Conservation (phyloP, 2,113 vertebrate species). For the Pungitius pungitius region DNA sequence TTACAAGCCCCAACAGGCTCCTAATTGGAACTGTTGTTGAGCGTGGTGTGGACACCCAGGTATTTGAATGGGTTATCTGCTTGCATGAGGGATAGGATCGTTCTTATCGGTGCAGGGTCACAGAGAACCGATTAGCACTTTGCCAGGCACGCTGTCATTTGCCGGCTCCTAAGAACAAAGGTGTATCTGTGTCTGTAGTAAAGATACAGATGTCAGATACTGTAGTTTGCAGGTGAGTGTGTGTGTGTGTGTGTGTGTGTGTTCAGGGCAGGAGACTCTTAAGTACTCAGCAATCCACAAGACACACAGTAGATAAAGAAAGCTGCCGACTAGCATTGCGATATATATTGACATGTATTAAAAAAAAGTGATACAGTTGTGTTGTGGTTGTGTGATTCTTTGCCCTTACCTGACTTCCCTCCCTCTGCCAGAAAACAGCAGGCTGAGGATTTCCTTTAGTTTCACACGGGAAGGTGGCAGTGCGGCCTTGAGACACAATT, state of each 20-base stretch:
- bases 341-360: slow-evolving; percentile 9
- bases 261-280: background rate
- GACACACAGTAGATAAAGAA: background rate
- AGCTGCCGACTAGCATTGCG: slow-evolving; percentile 8
- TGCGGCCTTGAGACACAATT: slow-evolving; percentile 95
- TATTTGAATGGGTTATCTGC: slow-evolving; percentile 74
- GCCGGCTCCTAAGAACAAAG: slow-evolving; percentile 64
- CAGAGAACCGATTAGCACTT: slow-evolving; percentile 68
- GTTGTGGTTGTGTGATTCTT: background rate
- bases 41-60: slow-evolving; percentile 63
- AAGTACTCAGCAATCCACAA: slow-evolving; percentile 15
- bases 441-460: slow-evolving; percentile 98
- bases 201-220: slow-evolving; percentile 65
- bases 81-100: slow-evolving; percentile 63
- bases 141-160: slow-evolving; percentile 49
- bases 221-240: slow-evolving; percentile 26
- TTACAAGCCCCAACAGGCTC: slow-evolving; percentile 70
- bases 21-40: slow-evolving; percentile 74
- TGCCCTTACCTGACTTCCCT: slow-evolving; percentile 92
- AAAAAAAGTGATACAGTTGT: too few species aligned
- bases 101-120: slow-evolving; percentile 74
- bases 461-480: slow-evolving; percentile 95
- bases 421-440: slow-evolving; percentile 99
- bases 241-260: background rate
- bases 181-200: slow-evolving; percentile 55